Conservation (phyloP, 2,888 invertebrate genomes). For the Coleophora deauratella region DNA sequence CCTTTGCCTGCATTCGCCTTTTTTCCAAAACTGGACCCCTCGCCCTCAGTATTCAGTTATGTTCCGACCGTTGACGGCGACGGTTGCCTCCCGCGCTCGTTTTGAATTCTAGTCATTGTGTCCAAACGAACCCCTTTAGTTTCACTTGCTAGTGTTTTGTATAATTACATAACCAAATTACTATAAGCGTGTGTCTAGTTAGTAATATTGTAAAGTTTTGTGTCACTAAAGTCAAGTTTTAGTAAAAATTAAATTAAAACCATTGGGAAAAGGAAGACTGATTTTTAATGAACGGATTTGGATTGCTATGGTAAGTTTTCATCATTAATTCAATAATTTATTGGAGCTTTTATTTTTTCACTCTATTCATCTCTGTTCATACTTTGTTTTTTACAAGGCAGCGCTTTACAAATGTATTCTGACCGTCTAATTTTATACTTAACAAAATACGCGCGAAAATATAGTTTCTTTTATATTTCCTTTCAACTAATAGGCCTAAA, state of each 20-base stretch:
- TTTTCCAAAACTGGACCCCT: slow-evolving; percentile 65
- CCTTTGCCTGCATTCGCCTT: slow-evolving; percentile 55
- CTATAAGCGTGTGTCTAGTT: slow-evolving; percentile 25
- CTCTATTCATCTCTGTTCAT: too few relatives aligned
- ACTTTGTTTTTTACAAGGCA: slow-evolving; percentile 2
- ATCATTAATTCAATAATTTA: slow-evolving; percentile 1
- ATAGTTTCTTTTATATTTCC: too few relatives aligned
- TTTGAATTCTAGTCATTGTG: slow-evolving; percentile 68
- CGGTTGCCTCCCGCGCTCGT: slow-evolving; percentile 54
- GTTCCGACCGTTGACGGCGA: slow-evolving; percentile 59
- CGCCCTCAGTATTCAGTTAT: slow-evolving; percentile 60
- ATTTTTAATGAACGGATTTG: slow-evolving; percentile 65
- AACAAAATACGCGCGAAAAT: too few relatives aligned
- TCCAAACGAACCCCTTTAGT: slow-evolving; percentile 49
- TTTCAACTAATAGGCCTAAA: background rate
- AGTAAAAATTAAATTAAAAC: slow-evolving; percentile 12
- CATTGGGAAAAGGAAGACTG: slow-evolving; percentile 20
- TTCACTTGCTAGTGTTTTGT: slow-evolving; percentile 28
- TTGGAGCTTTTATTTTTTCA: too few relatives aligned
- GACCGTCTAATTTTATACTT: background rate
- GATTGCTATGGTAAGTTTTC: slow-evolving; percentile 63
- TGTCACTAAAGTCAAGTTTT: slow-evolving; percentile 19
- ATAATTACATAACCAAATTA: background rate
- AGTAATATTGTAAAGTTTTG: slow-evolving; percentile 26
- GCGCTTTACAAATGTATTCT: background rate